Base-by-base conservation (phyloP, 2,888 invertebrate genomes). In the Athrips mouffetella region DNA sequence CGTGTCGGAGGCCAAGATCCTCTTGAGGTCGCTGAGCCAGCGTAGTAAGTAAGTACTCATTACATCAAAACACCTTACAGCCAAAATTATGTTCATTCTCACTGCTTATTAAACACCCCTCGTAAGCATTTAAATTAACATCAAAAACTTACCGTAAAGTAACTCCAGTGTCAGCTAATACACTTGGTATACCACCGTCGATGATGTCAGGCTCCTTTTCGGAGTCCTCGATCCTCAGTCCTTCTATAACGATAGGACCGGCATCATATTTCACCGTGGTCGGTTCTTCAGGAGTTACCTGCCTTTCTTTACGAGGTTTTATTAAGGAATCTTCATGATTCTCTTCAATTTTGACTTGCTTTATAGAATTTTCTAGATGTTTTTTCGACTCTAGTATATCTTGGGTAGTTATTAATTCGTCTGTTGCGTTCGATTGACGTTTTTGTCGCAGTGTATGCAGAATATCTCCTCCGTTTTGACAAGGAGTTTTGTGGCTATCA, bases 171-270 rank as follows among this genome's bases (percentile, higher is more conserved):
- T 91, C 90, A 11, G 92, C 91, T 50, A 94, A 68, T 15, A 96
- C 89, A 54, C 90, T 90, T 0, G 95, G 94, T 27, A 94, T 85
- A 0, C 94, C 94, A 13, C 78, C 73, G 4, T 88, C 89, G 1
- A 84, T 73, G 10, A 86, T 82, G 50, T 80, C 80, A 0, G 91
- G 89, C 2, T 90, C 90, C 51, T 91, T 92, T n/a, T 80, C 78
- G 0, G 91, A 85, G 11, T 73, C 78, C 52, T 93, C 92, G 1
- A 92, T 73, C 41, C 92, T 80, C 2, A 92, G 47, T 0, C 91
- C 92, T 40, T 89, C 86, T 5, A 92, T 80, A 44, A 67, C 63
- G 0, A 89, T 59, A 0, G 52, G 31, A 0, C 52, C 27, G 0
- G 54, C 56, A 15, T 57, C 68, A 3, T 61, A 60, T 44, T 54